These are phyloP conservation scores for Caenorhabditis afra DNA, from an alignment of 2,888 invertebrate species.

Conservation along the genomic window DNA sequence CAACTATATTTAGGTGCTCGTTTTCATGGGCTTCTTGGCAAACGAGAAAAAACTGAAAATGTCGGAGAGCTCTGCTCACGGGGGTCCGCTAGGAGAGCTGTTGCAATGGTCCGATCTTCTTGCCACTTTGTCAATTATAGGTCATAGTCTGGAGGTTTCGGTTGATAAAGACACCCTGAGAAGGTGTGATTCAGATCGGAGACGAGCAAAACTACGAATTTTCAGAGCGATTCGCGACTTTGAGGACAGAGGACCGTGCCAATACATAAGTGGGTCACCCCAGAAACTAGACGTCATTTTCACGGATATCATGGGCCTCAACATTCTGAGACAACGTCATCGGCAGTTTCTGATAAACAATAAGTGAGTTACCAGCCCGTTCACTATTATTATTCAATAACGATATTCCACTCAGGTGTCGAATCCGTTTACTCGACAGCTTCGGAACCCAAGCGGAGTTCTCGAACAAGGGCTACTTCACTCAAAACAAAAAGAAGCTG, in stretches of 20 bases:
- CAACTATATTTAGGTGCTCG: slow-evolving; percentile 77
- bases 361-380: slow-evolving; percentile 77
- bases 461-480: slow-evolving; percentile 81
- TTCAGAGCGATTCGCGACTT: slow-evolving; percentile 28
- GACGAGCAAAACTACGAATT: neutral
- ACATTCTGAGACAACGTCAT: slow-evolving; percentile 79
- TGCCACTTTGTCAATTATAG: slow-evolving; percentile 81
- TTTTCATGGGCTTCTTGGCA: slow-evolving; percentile 82
- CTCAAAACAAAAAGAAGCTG: slow-evolving; percentile 73
- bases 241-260: slow-evolving; percentile 30
- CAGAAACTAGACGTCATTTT: slow-evolving; percentile 81
- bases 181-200: slow-evolving; percentile 39
- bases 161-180: slow-evolving; percentile 79
- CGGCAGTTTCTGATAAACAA: slow-evolving; percentile 80
- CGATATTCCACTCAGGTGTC: slow-evolving; percentile 82
- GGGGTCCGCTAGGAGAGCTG: slow-evolving; percentile 83
- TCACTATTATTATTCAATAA: too few relatives aligned
- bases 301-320: slow-evolving; percentile 82
- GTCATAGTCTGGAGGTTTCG: slow-evolving; percentile 82
- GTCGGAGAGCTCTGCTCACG: slow-evolving; percentile 81
- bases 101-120: slow-evolving; percentile 83
- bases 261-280: slow-evolving; percentile 27
- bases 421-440: slow-evolving; percentile 82
- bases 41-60: slow-evolving; percentile 81
- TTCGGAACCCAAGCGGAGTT: slow-evolving; percentile 83